Conservation (phyloP, 2,113 vertebrate species). For the Corydoras sp. region DNA sequence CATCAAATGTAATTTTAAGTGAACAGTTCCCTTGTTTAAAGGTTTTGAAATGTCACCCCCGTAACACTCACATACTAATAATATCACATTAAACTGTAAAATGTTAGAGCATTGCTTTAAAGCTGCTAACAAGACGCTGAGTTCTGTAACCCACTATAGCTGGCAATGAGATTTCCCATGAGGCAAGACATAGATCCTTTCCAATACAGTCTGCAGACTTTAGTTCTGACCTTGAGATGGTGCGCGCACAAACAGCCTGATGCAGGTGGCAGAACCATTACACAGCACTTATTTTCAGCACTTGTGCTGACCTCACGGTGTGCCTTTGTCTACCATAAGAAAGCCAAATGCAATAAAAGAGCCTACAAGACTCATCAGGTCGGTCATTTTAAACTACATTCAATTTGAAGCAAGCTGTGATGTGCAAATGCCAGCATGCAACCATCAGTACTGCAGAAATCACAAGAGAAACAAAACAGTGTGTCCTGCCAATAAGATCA, state of each 20-base stretch:
- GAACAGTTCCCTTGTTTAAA: no score
- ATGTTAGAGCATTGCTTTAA: no score
- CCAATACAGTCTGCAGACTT: constrained; percentile 30
- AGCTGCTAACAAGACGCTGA: no score
- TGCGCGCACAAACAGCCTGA: constrained; percentile 16
- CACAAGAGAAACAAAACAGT: background rate
- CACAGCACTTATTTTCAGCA: constrained; percentile 33
- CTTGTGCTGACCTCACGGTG: background rate
- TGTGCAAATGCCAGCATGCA: constrained; percentile 4
- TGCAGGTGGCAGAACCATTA: constrained; percentile 27
- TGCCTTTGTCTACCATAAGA: background rate
- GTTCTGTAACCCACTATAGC: no score
- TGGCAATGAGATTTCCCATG: background rate
- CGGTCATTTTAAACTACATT: constrained; percentile 2
- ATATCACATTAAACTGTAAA: no score
- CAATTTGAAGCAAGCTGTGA: background rate
- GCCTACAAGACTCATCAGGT: constrained; percentile 10
- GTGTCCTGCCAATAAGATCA: background rate
- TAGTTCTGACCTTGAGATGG: constrained; percentile 38
- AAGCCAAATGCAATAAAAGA: background rate
- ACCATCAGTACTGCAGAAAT: constrained; percentile 12
- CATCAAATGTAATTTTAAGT: no score
- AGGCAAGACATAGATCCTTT: background rate
- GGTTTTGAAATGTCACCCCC: no score
- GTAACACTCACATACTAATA: no score